These are phyloP conservation scores for Macquaria ambigua DNA, from an alignment of 2,113 vertebrate genomes.

Conservation along the genomic window DNA sequence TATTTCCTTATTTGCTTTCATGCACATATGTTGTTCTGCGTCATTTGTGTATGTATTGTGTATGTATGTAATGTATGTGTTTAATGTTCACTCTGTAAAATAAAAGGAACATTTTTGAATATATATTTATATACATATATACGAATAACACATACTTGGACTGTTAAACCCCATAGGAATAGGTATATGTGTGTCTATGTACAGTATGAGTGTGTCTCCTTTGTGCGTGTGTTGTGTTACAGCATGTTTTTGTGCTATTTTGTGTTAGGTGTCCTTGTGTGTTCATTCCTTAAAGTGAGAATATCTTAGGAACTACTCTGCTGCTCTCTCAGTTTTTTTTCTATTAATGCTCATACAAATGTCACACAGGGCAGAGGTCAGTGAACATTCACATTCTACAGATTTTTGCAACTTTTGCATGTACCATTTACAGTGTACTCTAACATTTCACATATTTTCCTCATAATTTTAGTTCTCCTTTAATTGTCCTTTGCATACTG, in stretches of 20 bases:
- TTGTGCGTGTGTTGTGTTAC: no score
- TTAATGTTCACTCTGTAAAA: no score
- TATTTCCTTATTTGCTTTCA: no score
- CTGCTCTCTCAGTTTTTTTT: neutral
- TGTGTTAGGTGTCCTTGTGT: neutral
- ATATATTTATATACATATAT: no score
- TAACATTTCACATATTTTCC: neutral
- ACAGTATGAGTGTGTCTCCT: neutral
- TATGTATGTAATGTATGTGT: no score
- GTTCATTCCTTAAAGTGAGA: neutral
- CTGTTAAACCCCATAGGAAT: neutral
- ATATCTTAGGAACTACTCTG: neutral
- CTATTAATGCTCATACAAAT: neutral
- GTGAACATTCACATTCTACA: neutral
- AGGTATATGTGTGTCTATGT: neutral
- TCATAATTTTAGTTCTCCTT: neutral
- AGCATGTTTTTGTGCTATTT: neutral
- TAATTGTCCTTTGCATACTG: neutral
- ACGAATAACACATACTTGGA: neutral
- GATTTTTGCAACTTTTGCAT: neutral
- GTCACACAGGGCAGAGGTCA: neutral
- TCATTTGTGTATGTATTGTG: no score
- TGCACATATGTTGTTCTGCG: no score
- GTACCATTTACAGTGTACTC: neutral
- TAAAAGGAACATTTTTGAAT: no score